Percentiles rank a stretch among this genome's conserved stretches.
These are phyloP conservation scores for Apaloderma vittatum DNA, from an alignment of 2,113 vertebrate genomes.

Conservation along the genomic window DNA sequence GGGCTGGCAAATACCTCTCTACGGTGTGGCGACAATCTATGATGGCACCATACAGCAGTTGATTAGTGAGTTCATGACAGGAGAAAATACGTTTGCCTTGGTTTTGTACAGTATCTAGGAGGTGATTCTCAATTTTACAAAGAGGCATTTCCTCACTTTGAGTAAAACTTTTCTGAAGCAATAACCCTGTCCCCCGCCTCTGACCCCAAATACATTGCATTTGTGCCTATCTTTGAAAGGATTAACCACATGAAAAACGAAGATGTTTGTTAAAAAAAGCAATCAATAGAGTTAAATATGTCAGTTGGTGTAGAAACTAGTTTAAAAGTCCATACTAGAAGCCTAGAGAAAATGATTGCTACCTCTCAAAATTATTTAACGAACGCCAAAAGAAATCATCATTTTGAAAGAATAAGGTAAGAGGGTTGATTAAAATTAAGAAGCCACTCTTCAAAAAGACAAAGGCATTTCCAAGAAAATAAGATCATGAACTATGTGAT, in stretches of 20 bases:
- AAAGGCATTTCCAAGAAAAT: background rate
- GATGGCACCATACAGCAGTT: background rate
- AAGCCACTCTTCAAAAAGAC: background rate
- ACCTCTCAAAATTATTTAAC: background rate
- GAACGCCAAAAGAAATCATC: background rate
- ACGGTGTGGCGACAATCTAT: background rate
- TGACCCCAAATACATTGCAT: background rate
- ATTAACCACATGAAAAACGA: background rate
- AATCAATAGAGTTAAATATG: background rate
- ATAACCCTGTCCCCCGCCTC: background rate
- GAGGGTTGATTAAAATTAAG: background rate
- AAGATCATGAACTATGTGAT: background rate
- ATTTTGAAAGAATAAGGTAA: background rate
- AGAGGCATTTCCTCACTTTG: background rate
- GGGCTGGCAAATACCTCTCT: background rate
- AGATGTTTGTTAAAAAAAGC: background rate
- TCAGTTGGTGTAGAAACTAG: background rate
- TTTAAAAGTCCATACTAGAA: background rate
- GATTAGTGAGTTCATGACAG: background rate
- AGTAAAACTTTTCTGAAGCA: background rate
- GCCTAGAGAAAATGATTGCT: background rate
- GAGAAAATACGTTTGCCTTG: background rate
- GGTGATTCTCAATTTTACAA: background rate
- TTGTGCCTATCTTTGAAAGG: background rate
- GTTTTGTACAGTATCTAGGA: background rate